phyloP scores from a whole-genome alignment of 2,888 invertebrate species.

The Choreutis nemorana region DNA sequence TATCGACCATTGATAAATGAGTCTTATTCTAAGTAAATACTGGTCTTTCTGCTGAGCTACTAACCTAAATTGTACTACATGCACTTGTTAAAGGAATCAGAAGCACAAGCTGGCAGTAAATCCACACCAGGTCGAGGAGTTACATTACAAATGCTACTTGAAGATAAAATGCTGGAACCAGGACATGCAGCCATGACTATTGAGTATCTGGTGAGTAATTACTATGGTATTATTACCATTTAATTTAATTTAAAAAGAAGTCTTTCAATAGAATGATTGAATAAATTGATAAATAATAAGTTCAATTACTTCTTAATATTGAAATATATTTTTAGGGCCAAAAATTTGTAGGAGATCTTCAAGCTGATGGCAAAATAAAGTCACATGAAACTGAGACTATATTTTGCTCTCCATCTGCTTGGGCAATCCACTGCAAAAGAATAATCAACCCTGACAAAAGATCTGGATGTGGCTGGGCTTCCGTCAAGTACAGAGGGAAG shows the following conservation, averaged over 20 bases:
- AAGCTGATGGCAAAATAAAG: slow-evolving; percentile 87
- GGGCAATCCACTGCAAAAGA: slow-evolving; percentile 92
- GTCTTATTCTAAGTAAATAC: too few relatives aligned
- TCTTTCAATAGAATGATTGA: neutral
- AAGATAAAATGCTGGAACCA: slow-evolving; percentile 84
- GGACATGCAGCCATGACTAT: slow-evolving; percentile 87
- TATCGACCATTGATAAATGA: too few relatives aligned
- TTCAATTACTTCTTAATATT: neutral
- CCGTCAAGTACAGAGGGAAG: slow-evolving; percentile 86
- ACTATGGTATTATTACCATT: too few relatives aligned
- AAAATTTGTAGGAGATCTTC: slow-evolving; percentile 86
- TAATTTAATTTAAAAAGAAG: too few relatives aligned
- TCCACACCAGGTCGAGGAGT: slow-evolving; percentile 71
- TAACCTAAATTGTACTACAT: neutral
- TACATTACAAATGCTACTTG: slow-evolving; percentile 85
- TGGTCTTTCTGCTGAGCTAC: too few relatives aligned
- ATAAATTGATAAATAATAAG: neutral
- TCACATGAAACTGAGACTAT: slow-evolving; percentile 88
- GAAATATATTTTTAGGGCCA: slow-evolving; percentile 71
- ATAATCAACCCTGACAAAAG: slow-evolving; percentile 92
- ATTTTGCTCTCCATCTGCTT: slow-evolving; percentile 90
- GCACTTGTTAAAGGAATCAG: slow-evolving; percentile 39
- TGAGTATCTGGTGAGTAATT: slow-evolving; percentile 79
- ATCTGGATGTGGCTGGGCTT: slow-evolving; percentile 94
- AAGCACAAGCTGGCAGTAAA: slow-evolving; percentile 52